These are phyloP conservation scores for Ceyx melanurus DNA, from an alignment of 2,113 vertebrate species.

Conservation along the genomic window DNA sequence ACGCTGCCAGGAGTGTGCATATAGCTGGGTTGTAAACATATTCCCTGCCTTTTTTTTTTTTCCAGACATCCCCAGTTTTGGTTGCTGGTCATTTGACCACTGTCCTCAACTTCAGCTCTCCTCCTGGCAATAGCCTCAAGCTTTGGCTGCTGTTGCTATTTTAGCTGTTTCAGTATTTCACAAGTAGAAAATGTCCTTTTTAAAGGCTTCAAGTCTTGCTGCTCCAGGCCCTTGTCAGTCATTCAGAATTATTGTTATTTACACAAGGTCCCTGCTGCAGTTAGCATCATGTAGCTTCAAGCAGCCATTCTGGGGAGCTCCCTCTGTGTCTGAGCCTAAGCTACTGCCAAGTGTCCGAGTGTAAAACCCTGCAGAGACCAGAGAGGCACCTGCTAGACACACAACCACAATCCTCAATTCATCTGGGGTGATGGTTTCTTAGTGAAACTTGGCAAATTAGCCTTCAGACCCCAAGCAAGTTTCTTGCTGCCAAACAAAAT, in stretches of 20 bases:
- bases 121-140: conserved; percentile 10
- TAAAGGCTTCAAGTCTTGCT: conserved; percentile 20
- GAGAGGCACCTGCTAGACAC: background rate
- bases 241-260: conserved; percentile 58
- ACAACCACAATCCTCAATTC: background rate
- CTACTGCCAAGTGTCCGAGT: background rate
- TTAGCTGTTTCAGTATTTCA: conserved; percentile 49
- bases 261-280: conserved; percentile 27
- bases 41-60: background rate
- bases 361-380: background rate
- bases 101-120: conserved; percentile 8
- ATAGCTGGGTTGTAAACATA: background rate
- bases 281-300: background rate
- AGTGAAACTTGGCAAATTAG: conserved; percentile 18
- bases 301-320: background rate
- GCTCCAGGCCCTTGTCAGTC: conserved; percentile 48
- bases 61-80: background rate
- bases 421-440: background rate
- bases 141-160: conserved; percentile 45
- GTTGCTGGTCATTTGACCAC: background rate
- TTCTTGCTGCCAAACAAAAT: background rate
- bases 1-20: background rate
- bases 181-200: conserved; percentile 40
- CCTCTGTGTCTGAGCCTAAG: background rate
- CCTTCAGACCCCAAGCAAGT: background rate